Base-by-base conservation (phyloP, 2,888 invertebrate species). In the Drosophila maculinotata region DNA sequence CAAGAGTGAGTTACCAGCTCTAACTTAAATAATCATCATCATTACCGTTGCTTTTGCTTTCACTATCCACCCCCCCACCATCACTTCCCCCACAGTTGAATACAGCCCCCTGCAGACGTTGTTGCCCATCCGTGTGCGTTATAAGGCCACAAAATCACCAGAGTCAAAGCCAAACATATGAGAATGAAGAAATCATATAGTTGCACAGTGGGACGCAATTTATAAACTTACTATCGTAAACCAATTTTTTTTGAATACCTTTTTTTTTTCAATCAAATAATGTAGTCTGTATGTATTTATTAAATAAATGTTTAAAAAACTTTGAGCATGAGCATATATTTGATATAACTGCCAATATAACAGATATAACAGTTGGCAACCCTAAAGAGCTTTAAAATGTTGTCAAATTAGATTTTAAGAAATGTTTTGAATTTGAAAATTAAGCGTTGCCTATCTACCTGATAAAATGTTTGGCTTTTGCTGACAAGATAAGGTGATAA, bases 1-100 rank as follows among this genome's bases (percentile, higher is more conserved):
- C 31, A 77, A 66, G 33, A 74, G 89, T 89, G 47, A 79, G 76
- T 71, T 42, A 6, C 3, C 36, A 23, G 8, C 30, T 31, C 5
- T 14, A 14, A 12, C 47, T 51, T 53, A 41, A 25, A 54, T 47
- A 26, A 59, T 33, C 41, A 49, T 64, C 30, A 51, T 56, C 47
- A 39, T 54, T 36, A 38, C 36, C 23, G 28, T 33, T 58, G 33
- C 6, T 20, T 10, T 31, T 41, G 17, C 25, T 42, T 41, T 15
- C 26, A 9, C 9, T 7, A 12, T 1, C 0, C 7, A 33, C n/a
- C 7, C 23, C 12, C 12, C 1, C 12, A 20, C n/a, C 23, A 41
- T 48, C 31, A 51, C 36, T 53, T 25, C 17, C 15, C 41, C 25
- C 8, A 28, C 48, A 89, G 89, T 71, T 38, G 87, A 81, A 45